Base-by-base conservation (phyloP, 2,888 invertebrate species). In the Eilema griseolum region DNA sequence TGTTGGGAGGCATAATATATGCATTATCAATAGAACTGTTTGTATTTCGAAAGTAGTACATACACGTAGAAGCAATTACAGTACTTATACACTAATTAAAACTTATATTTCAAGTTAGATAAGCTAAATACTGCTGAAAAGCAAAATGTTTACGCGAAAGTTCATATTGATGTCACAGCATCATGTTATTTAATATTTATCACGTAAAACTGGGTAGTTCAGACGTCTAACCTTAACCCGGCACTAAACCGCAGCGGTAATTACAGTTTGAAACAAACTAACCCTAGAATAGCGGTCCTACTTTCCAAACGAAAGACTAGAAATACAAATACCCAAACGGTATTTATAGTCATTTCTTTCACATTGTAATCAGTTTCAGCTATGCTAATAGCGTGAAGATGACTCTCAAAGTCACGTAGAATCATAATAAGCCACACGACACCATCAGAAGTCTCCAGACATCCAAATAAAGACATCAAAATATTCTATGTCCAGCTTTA, bases 381-480 rank as follows among this genome's bases (percentile, higher is more conserved):
- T 2, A 10, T 60, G 16, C 20, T 14, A 60, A 69, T 46, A 52
- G 26, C n/a, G 24, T 28, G 20, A 63, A 74, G 66, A 68, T 69
- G 10, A 75, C 60, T 74, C 72, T 68, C 46, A 70, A 67, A 74
- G 66, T 70, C 61, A 68, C 71, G 70, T 59, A 71, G 66, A 72
- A 73, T 74, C 80, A 79, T 85, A 86, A 84, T 85, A 84, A 82
- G 90, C 88, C 81, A 92, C 85, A 84, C 86, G 92, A 92, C 87
- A 92, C 90, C 89, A 80, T 89, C 85, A 90, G 80, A 79, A 77
- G 72, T 80, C 83, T 86, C 89, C 89, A 86, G 89, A 90, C 85
- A 83, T 84, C 94, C 92, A 93, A 94, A 93, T 94, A 93, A 90
- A 94, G 93, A 86, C 90, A 92, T 90, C 87, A 86, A 89, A 89